phyloP scores from a whole-genome alignment of 2,888 invertebrate species.

The Clunio marinus region DNA sequence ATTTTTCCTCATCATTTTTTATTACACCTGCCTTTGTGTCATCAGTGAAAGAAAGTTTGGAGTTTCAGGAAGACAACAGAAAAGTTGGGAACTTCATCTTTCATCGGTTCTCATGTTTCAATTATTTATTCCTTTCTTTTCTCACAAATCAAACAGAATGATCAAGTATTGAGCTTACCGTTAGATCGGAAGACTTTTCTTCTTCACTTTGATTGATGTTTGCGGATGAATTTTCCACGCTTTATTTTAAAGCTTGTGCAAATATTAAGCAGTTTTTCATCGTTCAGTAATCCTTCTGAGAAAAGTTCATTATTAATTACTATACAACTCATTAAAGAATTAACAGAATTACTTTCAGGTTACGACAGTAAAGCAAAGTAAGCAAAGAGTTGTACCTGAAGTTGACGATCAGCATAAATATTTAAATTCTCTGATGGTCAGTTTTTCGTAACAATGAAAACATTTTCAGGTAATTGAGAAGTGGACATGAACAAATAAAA shows the following conservation, averaged over 20 bases:
- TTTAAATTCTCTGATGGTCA: constrained; percentile 18
- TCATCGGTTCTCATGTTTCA: constrained; percentile 9
- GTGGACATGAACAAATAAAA: no score
- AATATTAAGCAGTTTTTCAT: constrained; percentile 1
- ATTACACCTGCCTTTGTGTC: constrained; percentile 29
- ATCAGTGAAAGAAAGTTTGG: not conserved
- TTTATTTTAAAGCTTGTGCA: not conserved
- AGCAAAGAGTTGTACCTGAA: constrained; percentile 37
- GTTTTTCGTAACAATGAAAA: not conserved
- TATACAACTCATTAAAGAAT: constrained; percentile 36
- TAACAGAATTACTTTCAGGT: constrained; percentile 24
- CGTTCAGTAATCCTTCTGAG: constrained; percentile 22
- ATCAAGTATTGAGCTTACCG: not conserved
- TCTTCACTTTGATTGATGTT: not conserved
- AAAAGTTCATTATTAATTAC: constrained; percentile 26
- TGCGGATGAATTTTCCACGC: constrained; percentile 4
- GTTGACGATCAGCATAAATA: constrained; percentile 21
- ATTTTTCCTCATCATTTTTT: constrained; percentile 8
- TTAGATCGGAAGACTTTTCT: not conserved
- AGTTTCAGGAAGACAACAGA: not conserved
- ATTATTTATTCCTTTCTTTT: not conserved
- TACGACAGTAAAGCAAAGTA: constrained; percentile 5
- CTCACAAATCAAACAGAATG: not conserved
- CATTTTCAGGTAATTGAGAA: constrained; percentile 19
- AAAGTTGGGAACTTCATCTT: not conserved